Base-by-base conservation (phyloP, 2,888 invertebrate genomes). In the Parthenolecanium corni region DNA sequence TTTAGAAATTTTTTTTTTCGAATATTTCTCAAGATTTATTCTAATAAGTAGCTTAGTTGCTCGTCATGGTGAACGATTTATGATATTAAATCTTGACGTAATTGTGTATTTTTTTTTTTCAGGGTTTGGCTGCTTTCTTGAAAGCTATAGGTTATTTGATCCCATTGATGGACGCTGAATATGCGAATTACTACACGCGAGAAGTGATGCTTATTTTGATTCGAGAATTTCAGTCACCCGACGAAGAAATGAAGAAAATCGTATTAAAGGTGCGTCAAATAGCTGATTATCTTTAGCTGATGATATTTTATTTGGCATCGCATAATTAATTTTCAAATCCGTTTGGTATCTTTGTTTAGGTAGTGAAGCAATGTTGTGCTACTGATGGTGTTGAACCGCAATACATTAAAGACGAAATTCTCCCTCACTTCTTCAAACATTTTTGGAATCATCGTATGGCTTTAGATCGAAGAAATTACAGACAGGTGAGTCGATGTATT, bases 361-460 rank as follows among this genome's bases (percentile, higher is more conserved):
- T 97, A 66, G 98, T 99, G 65, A 99, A 99, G 75, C 98, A 99
- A 76, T 99, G 98, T 76, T 99, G 98, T 73, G 96, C 94, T 11
- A 99, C 98, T 0, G 98, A 99, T 74, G 98, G 98, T 84, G 98
- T 99, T 57, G 98, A 98, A 74, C 86, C 98, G 0, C 93, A 95
- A 72, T 99, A 99, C 72, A 99, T 99, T 68, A 96, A 97, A 77
- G 96, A 97, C 70, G 98, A 99, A 74, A 98, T 99, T 70, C 77
- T 97, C 68, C 96, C 96, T 0, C 94, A 95, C 71, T 97, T 96
- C 76, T 97, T 97, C 78, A 95, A 94, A 75, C 93, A 96, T 75
- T 99, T 99, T 77, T 99, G 98, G 98, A 99, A 98, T 74, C 98
- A 98, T 73, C 83, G 98, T 67, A 99, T 99, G 98, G 98, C 98